A percentile compares a stretch with the other conserved stretches of the same genome.
These are phyloP conservation scores for Cyprinodon variegatus DNA, from an alignment of 2,113 vertebrate genomes.

Conservation along the genomic window DNA sequence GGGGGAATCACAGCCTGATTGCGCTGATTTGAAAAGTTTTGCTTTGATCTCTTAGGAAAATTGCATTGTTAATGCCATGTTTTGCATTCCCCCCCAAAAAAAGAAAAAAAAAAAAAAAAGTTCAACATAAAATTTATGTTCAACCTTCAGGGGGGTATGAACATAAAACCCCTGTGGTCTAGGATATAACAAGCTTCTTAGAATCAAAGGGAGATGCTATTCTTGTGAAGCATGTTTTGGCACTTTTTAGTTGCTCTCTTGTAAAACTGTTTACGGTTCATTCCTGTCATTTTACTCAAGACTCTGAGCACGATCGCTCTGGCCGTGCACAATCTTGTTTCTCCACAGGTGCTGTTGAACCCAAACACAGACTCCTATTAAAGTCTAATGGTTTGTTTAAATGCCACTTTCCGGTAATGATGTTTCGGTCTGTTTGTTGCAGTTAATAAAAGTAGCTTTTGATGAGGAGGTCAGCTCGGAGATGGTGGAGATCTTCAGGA, in stretches of 20 bases:
- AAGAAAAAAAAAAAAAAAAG: not conserved
- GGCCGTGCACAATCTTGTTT: not conserved
- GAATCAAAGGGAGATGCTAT: constrained; percentile 7
- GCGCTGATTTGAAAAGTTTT: not conserved
- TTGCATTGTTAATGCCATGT: not conserved
- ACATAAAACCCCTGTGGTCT: not conserved
- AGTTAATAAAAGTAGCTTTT: constrained; percentile 98
- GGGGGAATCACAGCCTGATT: not conserved
- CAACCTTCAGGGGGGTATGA: not conserved
- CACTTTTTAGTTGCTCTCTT: constrained; percentile 40
- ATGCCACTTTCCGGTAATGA: not conserved
- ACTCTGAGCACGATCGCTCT: constrained; percentile 12
- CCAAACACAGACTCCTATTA: constrained; percentile 3
- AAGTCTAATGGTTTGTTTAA: not conserved
- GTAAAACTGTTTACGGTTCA: constrained; percentile 67
- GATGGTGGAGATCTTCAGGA: constrained; percentile 96
- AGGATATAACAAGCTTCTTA: not conserved
- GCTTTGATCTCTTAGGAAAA: not conserved
- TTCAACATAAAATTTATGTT: not conserved
- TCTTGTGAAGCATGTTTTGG: constrained; percentile 61
- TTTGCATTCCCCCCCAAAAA: not conserved
- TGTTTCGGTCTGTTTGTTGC: constrained; percentile 24
- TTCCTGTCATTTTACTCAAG: constrained; percentile 70
- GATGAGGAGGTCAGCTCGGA: constrained; percentile 97
- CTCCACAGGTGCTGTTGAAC: constrained; percentile 36